Percentiles rank a stretch among this genome's conserved stretches.
phyloP scores from a whole-genome alignment of 2,113 vertebrate species.

The Blennius ocellaris region DNA sequence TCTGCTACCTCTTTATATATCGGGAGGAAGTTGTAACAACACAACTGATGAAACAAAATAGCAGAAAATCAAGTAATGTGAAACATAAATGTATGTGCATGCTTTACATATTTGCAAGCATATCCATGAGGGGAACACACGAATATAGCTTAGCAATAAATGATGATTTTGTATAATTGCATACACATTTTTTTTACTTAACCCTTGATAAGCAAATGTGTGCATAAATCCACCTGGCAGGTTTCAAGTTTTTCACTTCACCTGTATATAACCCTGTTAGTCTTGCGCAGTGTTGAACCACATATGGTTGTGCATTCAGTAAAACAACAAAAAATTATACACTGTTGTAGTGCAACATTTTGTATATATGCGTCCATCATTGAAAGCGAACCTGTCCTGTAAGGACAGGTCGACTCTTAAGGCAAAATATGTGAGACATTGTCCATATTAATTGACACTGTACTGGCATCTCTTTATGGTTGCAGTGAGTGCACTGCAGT shows the following conservation, averaged over 20 bases:
- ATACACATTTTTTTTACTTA: no score
- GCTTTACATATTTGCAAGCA: neutral
- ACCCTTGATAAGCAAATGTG: neutral
- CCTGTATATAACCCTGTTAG: slow-evolving; percentile 21
- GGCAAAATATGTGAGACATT: slow-evolving; percentile 19
- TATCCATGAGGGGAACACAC: neutral
- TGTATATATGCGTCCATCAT: neutral
- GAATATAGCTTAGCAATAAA: slow-evolving; percentile 1
- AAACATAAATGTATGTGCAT: slow-evolving; percentile 42
- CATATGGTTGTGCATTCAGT: slow-evolving; percentile 23
- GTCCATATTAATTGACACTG: neutral
- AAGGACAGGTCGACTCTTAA: slow-evolving; percentile 18
- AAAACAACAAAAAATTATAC: slow-evolving; percentile 17
- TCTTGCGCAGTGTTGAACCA: slow-evolving; percentile 10
- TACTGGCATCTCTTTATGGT: neutral
- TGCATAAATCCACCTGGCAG: slow-evolving; percentile 16
- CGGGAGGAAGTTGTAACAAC: slow-evolving; percentile 6
- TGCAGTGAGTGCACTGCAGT: neutral
- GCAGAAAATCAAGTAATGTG: slow-evolving; percentile 12
- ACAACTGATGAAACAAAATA: slow-evolving; percentile 1
- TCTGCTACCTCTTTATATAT: neutral
- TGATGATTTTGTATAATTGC: neutral
- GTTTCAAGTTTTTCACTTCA: slow-evolving; percentile 52
- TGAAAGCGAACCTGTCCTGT: slow-evolving; percentile 15
- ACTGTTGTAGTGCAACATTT: slow-evolving; percentile 1